Conservation (phyloP, 1,140 invertebrate species). For the Elysia chlorotica region DNA sequence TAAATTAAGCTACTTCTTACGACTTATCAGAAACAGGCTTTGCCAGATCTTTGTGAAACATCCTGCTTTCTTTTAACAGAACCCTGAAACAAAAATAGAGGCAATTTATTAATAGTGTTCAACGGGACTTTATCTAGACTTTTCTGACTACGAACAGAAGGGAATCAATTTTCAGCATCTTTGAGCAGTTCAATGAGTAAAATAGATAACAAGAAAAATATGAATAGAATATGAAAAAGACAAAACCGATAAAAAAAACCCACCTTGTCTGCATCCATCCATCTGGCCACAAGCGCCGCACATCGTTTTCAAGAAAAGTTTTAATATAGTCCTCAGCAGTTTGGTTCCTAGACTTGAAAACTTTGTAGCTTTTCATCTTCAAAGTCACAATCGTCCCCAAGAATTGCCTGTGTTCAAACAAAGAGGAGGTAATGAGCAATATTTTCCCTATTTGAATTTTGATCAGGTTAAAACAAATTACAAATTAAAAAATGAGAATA, state of each 20-base stretch:
- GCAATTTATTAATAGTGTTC: too few relatives aligned
- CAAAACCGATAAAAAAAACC: not conserved
- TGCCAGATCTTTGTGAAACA: slow-evolving; percentile 46
- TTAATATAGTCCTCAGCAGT: slow-evolving; percentile 66
- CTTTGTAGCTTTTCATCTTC: slow-evolving; percentile 65
- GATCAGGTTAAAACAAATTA: too few relatives aligned
- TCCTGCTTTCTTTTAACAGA: slow-evolving; percentile 54
- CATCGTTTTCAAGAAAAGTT: slow-evolving; percentile 65
- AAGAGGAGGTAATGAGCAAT: too few relatives aligned
- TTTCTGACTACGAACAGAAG: too few relatives aligned
- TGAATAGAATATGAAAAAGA: not conserved
- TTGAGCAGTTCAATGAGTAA: slow-evolving; percentile 5
- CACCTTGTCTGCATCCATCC: slow-evolving; percentile 67
- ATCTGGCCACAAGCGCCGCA: slow-evolving; percentile 67
- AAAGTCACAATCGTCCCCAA: slow-evolving; percentile 64
- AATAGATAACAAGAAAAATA: too few relatives aligned
- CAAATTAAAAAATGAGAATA: too few relatives aligned
- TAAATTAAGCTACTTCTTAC: too few relatives aligned
- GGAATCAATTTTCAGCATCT: not conserved
- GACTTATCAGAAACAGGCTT: too few relatives aligned
- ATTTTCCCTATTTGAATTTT: too few relatives aligned
- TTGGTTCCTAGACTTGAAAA: slow-evolving; percentile 65
- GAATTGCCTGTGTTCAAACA: slow-evolving; percentile 60
- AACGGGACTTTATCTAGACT: too few relatives aligned
- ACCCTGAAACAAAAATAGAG: slow-evolving; percentile 38